Conservation (phyloP, 2,888 invertebrate genomes). For the Drosophila vallismaia region DNA sequence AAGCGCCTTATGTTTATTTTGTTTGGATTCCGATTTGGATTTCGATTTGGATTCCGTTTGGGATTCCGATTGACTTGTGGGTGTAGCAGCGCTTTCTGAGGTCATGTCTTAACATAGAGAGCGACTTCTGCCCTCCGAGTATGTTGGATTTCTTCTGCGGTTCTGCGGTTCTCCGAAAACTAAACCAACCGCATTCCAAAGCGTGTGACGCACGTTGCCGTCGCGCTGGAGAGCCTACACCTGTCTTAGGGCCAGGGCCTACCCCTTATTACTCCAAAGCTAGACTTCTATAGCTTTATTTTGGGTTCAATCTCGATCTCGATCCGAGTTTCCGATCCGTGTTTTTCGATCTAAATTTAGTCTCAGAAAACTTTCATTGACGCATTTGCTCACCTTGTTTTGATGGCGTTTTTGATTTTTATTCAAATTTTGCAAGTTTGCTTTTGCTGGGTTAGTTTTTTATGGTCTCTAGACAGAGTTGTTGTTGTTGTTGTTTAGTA, state of each 20-base stretch:
- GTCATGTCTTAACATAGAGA: constrained; percentile 51
- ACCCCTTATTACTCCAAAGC: constrained; percentile 4
- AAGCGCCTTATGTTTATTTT: constrained; percentile 39
- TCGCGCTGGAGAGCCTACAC: constrained; percentile 28
- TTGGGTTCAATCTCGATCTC: background rate
- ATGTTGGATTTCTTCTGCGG: constrained; percentile 6
- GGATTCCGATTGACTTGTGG: constrained; percentile 25
- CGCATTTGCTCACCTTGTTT: constrained; percentile 76
- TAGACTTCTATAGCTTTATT: background rate
- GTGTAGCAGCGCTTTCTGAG: constrained; percentile 41
- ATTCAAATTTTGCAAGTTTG: constrained; percentile 23
- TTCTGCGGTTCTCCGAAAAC: constrained; percentile 40
- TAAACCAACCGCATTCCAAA: constrained; percentile 67
- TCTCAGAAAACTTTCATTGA: constrained; percentile 68
- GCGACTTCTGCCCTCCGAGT: constrained; percentile 5
- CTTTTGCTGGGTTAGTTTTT: constrained; percentile 28
- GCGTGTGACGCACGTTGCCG: constrained; percentile 57
- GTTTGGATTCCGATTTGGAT: constrained; percentile 30
- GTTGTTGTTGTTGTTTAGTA: constrained; percentile 53
- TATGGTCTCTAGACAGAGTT: constrained; percentile 7
- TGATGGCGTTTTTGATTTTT: constrained; percentile 41
- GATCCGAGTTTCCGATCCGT: background rate
- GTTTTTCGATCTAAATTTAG: constrained; percentile 53
- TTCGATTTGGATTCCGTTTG: constrained; percentile 9
- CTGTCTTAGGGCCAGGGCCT: constrained; percentile 36